A percentile compares a stretch with the other conserved stretches of the same genome.
These are phyloP conservation scores for Spisula solida DNA, from an alignment of 2,888 invertebrate genomes.

Conservation along the genomic window DNA sequence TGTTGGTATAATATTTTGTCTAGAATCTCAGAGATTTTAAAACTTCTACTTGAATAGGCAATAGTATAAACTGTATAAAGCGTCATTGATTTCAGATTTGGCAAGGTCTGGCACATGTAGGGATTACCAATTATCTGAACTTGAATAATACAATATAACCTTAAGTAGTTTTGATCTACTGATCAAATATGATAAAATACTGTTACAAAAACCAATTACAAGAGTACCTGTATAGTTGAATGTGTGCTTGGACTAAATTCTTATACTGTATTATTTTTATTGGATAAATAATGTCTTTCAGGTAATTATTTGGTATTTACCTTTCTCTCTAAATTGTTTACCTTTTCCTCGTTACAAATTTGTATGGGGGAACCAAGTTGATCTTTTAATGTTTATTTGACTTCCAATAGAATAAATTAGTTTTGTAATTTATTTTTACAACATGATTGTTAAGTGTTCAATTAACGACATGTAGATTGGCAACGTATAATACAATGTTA, in stretches of 20 bases:
- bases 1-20: not conserved
- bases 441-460: not conserved
- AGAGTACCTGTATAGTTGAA: not conserved
- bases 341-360: not conserved
- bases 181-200: constrained; percentile 19
- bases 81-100: constrained; percentile 27
- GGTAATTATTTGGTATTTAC: constrained; percentile 24
- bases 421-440: not conserved
- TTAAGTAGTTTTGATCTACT: constrained; percentile 28
- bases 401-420: not conserved
- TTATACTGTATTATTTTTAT: constrained; percentile 13
- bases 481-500: too few relatives aligned
- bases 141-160: constrained; percentile 21
- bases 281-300: constrained; percentile 13
- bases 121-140: constrained; percentile 23
- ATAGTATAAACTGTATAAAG: not conserved
- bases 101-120: not conserved
- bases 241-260: constrained; percentile 19
- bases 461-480: not conserved
- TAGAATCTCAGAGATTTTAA: not conserved
- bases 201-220: constrained; percentile 12
- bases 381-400: not conserved
- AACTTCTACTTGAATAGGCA: not conserved
- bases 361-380: not conserved
- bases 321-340: not conserved